Base-by-base conservation (phyloP, 2,888 invertebrate genomes). In the Dichetophora obliterata region DNA sequence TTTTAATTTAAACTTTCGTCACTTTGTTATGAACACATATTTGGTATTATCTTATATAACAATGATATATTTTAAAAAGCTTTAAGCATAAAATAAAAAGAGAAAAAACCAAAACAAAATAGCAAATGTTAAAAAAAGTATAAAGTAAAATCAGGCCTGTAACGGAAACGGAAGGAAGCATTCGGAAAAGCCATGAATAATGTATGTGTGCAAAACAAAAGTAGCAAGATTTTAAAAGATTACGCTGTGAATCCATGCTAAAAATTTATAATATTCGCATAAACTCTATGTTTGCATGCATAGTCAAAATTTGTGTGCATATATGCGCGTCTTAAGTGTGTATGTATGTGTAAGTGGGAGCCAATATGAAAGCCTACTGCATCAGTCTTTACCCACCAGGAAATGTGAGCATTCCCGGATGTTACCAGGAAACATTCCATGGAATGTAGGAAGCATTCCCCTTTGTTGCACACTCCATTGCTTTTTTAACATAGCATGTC, bases 261-360 rank as follows among this genome's bases (percentile, higher is more conserved):
- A 84, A 81, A 85, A 85, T 84, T 85, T 85, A 84, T 84, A 73
- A 81, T 80, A 78, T 79, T 78, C 79, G 81, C 74, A 75, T 52
- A 68, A 82, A 85, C 83, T 84, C 82, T 83, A 80, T 82, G 80
- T 19, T 4, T 31, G 3, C 31, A n/a, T 81, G 68, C 22, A 50
- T 48, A 34, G 22, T 37, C 14, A 24, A 6, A 37, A 11, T 3
- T 5, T 3, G 11, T 52, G 16, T n/a, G 61, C 68, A 27, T 50
- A 5, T 63, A 22, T 75, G 22, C 34, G 19, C 16, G 37, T 73
- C 31, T n/a, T n/a, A n/a, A n/a, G n/a, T 63, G 9, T 66, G 24
- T 69, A 59, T 43, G 8, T 76, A 54, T 50, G 54, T 63, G 50
- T 31, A 0, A 11, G 27, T 63, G 16, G 34, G 27, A 31, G 63